Evolutionary conservation across 1,140 invertebrate genomes (phyloP).

Genomic region (Ooceraea biroi): DNA sequence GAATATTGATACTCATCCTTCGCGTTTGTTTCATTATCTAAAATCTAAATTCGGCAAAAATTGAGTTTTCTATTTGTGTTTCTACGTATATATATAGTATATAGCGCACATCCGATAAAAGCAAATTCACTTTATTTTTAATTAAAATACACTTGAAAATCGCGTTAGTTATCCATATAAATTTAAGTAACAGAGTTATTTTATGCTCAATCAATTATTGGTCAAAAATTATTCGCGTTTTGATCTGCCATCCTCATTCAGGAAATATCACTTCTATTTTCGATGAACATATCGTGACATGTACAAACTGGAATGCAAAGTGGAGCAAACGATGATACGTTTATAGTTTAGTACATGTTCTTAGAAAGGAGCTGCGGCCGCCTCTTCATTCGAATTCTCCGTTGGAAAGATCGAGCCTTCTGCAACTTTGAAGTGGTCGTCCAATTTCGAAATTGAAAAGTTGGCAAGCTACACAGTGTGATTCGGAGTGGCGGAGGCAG

Average conservation of each 20-base stretch:
- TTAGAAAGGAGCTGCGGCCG: constrained; percentile 31
- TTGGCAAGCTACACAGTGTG: constrained; percentile 72
- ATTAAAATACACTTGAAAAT: too few relatives aligned
- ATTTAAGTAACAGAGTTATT: too few relatives aligned
- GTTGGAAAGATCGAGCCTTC: constrained; percentile 37
- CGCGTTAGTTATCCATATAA: too few relatives aligned
- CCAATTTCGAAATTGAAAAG: constrained; percentile 78
- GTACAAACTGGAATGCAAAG: background rate
- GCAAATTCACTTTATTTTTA: too few relatives aligned
- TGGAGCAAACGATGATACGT: constrained; percentile 25
- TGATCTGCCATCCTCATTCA: too few relatives aligned
- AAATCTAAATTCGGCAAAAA: background rate
- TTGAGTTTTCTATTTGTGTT: background rate
- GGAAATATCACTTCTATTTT: too few relatives aligned
- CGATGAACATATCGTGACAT: too few relatives aligned
- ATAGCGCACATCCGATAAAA: too few relatives aligned
- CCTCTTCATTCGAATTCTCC: constrained; percentile 50
- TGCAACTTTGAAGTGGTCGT: constrained; percentile 58
- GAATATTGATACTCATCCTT: background rate
- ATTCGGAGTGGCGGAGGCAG: constrained; percentile 48
- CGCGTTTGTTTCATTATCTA: background rate
- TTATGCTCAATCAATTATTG: too few relatives aligned
- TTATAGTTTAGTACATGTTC: constrained; percentile 29
- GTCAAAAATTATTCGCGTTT: background rate
- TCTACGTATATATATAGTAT: background rate